Evolutionary conservation across 1,140 invertebrate genomes (phyloP), one percentile per base, ranked within the genome.

Genomic region (Macrotrachela quadricornifera): DNA sequence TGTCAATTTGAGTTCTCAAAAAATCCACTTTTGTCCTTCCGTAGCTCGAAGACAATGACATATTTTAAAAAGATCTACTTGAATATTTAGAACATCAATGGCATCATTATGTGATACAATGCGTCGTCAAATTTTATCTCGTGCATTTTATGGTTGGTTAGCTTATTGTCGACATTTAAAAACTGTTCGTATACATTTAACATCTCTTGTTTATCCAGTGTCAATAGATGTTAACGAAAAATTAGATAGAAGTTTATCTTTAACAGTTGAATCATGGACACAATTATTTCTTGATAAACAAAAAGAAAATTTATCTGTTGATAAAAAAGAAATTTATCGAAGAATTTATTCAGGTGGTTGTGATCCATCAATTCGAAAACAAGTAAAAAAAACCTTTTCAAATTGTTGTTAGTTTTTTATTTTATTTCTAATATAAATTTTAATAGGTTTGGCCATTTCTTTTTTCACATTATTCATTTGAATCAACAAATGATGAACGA

Each of bases 131-230:
- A 91, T 94, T 50, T 82, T 92, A 56, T 88, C 85, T 0, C 72
- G 87, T 57, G 88, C 88, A 44, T 94, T 94, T 69, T 91, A 92
- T 66, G 87, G 87, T 50, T 94, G 75, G 87, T 69, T 91, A 45
- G 84, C 86, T 11, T 86, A 94, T 64, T 88, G 85, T 64, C 72
- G 86, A 13, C 86, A 92, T 65, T 70, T 94, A 58, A 80, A 81
- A 51, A 92, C 85, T 0, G 84, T 94, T 0, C 70, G 86, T 40
- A 88, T 81, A 0, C 87, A 92, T 70, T 73, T 94, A 30, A 81
- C 83, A 38, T 83, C 83, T n/a, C 71, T 91, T 10, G 84, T 92
- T 0, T 76, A 81, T 64, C 51, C n/a, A n/a, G 6, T 15, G 43
- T 18, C 43, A 18, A 18, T 15, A 4, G 43, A 9, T 4, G 21